These are phyloP conservation scores for Hydrophis major DNA, from an alignment of 2,797 vertebrate species.

Conservation along the genomic window DNA sequence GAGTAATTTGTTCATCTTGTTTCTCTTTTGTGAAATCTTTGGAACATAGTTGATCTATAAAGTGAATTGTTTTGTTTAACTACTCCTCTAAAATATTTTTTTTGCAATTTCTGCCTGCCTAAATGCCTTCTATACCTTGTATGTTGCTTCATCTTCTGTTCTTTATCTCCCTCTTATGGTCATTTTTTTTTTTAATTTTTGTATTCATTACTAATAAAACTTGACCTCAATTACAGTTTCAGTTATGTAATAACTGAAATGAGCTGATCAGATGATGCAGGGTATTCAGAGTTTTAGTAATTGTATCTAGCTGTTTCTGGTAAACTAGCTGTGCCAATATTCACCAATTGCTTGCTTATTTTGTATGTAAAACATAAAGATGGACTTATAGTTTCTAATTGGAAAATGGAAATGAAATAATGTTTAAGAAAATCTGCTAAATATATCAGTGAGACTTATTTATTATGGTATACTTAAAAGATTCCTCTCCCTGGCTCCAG, in stretches of 20 bases:
- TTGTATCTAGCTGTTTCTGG: slow-evolving; percentile 22
- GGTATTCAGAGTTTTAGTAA: slow-evolving; percentile 13
- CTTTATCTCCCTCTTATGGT: background rate
- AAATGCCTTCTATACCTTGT: background rate
- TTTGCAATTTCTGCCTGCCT: background rate
- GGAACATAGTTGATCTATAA: background rate
- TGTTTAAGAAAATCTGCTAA: slow-evolving; percentile 54
- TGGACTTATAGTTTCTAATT: slow-evolving; percentile 61
- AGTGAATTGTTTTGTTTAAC: background rate
- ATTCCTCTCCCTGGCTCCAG: slow-evolving; percentile 48
- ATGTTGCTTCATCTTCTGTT: background rate
- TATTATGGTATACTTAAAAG: slow-evolving; percentile 59
- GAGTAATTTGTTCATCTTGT: background rate
- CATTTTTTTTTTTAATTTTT: background rate
- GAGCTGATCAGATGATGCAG: background rate
- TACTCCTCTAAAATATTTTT: background rate
- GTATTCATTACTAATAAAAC: background rate
- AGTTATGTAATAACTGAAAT: background rate
- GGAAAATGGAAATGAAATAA: slow-evolving; percentile 49
- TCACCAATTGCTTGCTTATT: slow-evolving; percentile 46
- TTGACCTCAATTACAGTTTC: background rate
- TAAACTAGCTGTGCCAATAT: slow-evolving; percentile 3
- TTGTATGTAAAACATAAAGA: slow-evolving; percentile 38
- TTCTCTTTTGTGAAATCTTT: background rate
- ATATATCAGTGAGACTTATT: slow-evolving; percentile 61